Conservation (phyloP, 1,140 invertebrate genomes). For the Caerostris extrusa region DNA sequence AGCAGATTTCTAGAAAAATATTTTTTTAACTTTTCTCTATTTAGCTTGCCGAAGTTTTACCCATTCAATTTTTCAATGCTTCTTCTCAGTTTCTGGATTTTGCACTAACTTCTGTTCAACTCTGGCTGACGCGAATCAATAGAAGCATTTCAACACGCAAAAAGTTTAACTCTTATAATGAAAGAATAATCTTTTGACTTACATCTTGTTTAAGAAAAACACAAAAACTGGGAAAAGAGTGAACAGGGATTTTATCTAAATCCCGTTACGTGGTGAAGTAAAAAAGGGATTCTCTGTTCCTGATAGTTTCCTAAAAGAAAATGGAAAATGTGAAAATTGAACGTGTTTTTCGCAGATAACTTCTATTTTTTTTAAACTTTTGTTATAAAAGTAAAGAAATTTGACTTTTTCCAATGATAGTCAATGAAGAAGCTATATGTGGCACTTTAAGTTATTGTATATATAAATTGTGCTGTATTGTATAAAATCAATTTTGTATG, state of each 20-base stretch:
- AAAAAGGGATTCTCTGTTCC: neutral
- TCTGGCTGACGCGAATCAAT: neutral
- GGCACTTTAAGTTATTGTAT: too few relatives aligned
- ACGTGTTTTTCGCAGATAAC: neutral
- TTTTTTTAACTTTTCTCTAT: neutral
- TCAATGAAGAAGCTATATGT: too few relatives aligned
- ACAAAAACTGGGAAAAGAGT: neutral
- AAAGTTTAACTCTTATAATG: neutral
- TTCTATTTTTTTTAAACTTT: neutral
- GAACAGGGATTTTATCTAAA: neutral
- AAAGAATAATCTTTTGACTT: neutral
- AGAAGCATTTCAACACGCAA: neutral
- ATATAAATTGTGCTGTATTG: too few relatives aligned
- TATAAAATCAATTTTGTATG: too few relatives aligned
- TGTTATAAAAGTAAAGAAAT: too few relatives aligned
- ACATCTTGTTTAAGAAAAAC: neutral
- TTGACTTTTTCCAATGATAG: too few relatives aligned
- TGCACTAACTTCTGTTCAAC: neutral
- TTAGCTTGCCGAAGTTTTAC: neutral
- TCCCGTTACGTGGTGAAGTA: neutral
- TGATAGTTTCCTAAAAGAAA: neutral
- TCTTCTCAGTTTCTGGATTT: neutral
- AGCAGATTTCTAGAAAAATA: neutral
- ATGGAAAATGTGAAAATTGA: neutral
- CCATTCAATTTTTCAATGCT: neutral